Conservation (phyloP, 2,797 vertebrate genomes). For the Pristis pectinata region DNA sequence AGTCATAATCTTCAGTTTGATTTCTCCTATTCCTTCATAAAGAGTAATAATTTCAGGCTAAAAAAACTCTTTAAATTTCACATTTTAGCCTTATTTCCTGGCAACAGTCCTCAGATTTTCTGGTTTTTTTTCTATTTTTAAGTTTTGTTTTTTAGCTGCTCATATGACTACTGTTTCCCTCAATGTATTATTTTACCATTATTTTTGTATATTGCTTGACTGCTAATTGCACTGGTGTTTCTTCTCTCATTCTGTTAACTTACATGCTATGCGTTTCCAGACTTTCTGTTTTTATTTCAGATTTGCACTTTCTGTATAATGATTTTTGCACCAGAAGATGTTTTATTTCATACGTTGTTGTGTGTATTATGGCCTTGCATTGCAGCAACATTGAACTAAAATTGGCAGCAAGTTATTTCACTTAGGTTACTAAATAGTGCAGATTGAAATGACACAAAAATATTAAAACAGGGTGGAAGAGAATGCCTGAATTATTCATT, state of each 20-base stretch:
- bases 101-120: neutral
- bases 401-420: neutral
- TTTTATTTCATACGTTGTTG: neutral
- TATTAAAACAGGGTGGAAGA: neutral
- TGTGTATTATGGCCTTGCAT: neutral
- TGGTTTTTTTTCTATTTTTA: neutral
- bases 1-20: neutral
- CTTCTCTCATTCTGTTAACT: neutral
- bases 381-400: neutral
- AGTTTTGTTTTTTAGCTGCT: neutral
- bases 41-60: neutral
- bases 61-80: neutral
- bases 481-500: neutral
- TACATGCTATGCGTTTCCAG: neutral
- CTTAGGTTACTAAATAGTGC: neutral
- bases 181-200: neutral
- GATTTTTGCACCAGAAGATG: neutral
- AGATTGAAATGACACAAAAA: neutral
- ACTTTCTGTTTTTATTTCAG: neutral
- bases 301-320: neutral
- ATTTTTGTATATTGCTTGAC: neutral
- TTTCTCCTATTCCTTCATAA: neutral
- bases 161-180: neutral
- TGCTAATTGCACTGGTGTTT: neutral
- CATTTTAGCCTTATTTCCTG: neutral